Evolutionary conservation across 2,113 vertebrate genomes (phyloP), one percentile per base, ranked within the genome.

Genomic region (Oreochromis aureus): DNA sequence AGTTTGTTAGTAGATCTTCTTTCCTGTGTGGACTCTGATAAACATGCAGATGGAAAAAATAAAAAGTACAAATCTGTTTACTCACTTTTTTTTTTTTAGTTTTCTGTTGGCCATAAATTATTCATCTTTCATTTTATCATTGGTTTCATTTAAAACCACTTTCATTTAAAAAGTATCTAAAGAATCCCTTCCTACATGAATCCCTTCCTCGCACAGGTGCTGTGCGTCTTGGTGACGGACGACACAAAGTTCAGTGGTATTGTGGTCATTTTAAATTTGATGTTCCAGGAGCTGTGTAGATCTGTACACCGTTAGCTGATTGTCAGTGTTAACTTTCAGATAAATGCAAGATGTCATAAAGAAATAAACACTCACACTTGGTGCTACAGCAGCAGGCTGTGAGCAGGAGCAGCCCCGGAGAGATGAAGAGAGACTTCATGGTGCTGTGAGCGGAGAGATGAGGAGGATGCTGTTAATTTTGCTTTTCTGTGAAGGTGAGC

Each of bases 241-340:
- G 2, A 5, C 0, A 93, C 32, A 0, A 0, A 2, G 1, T 11
- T n/a, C 1, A 0, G 0, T 2, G 58, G 85, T 12, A 87, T 1
- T 0, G 0, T 1, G 0, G 0, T 0, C 1, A 1, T 1, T 3
- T 0, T 41, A 5, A 93, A 55, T 0, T 5, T 9, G 32, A 69
- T 6, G 3, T 30, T 51, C 1, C 8, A 41, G 89, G 88, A 10
- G 7, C 24, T 2, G 11, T 79, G 66, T 1, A 46, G 39, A 6
- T 2, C 30, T 19, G 1, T 19, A 48, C 1, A 24, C 11, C 86
- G 7, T 4, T 0, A 9, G 66, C 91, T 93, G 91, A 71, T 12
- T 55, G 44, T 79, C 13, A 63, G 2, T 7, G 34, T 81, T 36
- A 36, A 36, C 34, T 36, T 36, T 36, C 34, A 36, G 34, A 36